Percentiles rank a stretch among this genome's conserved stretches.
Evolutionary conservation across 2,797 vertebrate species (phyloP).

Genomic region (Dicrostonyx torquatus): DNA sequence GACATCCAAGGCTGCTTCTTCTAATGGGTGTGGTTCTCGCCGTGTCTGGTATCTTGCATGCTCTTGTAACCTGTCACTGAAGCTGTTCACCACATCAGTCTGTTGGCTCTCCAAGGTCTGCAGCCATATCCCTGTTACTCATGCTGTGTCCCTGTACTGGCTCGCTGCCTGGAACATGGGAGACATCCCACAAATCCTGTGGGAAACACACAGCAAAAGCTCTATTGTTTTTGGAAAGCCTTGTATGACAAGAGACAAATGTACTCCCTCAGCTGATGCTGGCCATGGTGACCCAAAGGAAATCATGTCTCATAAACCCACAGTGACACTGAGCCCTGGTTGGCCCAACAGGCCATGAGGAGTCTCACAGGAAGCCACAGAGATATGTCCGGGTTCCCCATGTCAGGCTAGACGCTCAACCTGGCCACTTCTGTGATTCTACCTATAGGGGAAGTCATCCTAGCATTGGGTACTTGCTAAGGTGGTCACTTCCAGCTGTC

Average conservation of each 20-base stretch:
- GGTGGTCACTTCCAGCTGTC: not conserved
- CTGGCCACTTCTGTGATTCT: not conserved
- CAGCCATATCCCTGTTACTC: not conserved
- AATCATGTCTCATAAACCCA: not conserved
- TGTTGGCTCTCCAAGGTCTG: not conserved
- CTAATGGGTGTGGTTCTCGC: not conserved
- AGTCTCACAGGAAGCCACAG: not conserved
- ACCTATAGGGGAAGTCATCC: not conserved
- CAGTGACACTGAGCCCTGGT: too few relatives aligned
- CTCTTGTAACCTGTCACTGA: not conserved
- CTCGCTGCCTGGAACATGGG: not conserved
- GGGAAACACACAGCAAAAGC: not conserved
- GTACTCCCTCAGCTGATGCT: too few relatives aligned
- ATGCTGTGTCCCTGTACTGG: not conserved
- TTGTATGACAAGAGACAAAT: not conserved
- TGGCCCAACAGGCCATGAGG: not conserved
- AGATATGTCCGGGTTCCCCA: too few relatives aligned
- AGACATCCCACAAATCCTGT: not conserved
- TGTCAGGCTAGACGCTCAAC: not conserved
- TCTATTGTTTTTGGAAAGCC: not conserved
- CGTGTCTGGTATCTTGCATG: not conserved
- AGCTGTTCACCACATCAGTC: not conserved
- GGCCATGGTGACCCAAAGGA: not conserved
- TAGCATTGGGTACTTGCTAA: too few relatives aligned
- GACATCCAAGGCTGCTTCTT: too few relatives aligned